These are phyloP conservation scores for Laupala kohalensis DNA, from an alignment of 1,140 invertebrate species.

Conservation along the genomic window DNA sequence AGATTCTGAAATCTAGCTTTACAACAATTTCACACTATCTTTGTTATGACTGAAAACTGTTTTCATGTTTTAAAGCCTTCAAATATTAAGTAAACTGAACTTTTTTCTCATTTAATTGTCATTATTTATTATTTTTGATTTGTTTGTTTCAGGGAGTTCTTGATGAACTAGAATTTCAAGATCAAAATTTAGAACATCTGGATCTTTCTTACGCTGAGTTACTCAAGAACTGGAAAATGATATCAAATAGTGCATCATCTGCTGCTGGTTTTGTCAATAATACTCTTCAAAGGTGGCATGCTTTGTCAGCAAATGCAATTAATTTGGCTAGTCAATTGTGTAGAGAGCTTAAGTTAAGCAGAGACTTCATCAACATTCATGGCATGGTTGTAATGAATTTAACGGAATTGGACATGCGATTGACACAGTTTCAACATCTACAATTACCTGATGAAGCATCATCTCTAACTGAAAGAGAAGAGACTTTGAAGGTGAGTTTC, in stretches of 20 bases:
- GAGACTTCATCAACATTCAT: conserved; percentile 53
- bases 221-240: conserved; percentile 38
- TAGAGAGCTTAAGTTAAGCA: conserved; percentile 39
- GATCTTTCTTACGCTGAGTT: conserved; percentile 47
- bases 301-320: conserved; percentile 33
- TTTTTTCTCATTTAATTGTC: no score
- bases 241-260: conserved; percentile 42
- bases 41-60: no score
- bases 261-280: conserved; percentile 36
- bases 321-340: conserved; percentile 28
- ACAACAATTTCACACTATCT: no score
- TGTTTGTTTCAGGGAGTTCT: conserved; percentile 21
- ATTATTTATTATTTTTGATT: not conserved
- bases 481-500: conserved; percentile 27
- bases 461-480: conserved; percentile 26
- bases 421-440: conserved; percentile 53
- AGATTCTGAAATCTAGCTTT: no score
- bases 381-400: conserved; percentile 51
- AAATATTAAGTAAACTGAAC: no score
- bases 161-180: conserved; percentile 40
- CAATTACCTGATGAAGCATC: conserved; percentile 30
- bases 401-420: conserved; percentile 49
- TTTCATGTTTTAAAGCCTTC: no score
- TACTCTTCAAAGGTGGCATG: conserved; percentile 43
- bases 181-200: conserved; percentile 36